Conservation (phyloP, 2,888 invertebrate genomes). For the Allolobophora icterica region DNA sequence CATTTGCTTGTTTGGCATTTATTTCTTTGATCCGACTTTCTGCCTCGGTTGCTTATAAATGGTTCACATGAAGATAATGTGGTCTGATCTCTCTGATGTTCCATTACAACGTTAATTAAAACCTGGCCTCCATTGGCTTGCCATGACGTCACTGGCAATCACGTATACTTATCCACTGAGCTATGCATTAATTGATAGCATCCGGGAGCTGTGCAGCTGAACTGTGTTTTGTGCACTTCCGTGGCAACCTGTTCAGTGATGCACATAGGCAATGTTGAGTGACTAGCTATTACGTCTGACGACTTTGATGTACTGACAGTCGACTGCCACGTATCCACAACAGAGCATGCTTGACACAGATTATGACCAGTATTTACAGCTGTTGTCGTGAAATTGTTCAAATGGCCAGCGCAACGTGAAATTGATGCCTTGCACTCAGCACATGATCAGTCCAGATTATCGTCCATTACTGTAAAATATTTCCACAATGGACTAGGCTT, state of each 20-base stretch:
- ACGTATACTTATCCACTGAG: not conserved
- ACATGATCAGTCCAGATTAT: no score
- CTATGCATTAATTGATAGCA: not conserved
- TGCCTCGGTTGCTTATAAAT: not conserved
- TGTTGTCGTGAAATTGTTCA: not conserved
- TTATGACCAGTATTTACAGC: not conserved
- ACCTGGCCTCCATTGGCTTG: not conserved
- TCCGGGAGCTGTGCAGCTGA: not conserved
- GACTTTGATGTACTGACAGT: not conserved
- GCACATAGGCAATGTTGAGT: not conserved
- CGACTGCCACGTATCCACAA: not conserved
- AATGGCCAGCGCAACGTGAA: no score
- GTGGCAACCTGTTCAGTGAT: slow-evolving; percentile 1
- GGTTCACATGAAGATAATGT: not conserved
- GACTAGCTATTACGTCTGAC: not conserved
- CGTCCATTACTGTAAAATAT: no score
- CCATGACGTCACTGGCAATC: slow-evolving; percentile 5
- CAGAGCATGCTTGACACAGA: not conserved
- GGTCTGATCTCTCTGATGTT: slow-evolving; percentile 1
- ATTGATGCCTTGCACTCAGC: no score
- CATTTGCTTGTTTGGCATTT: not conserved
- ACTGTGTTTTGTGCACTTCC: not conserved
- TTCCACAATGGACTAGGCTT: no score
- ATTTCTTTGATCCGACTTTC: slow-evolving; percentile 1
- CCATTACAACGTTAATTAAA: not conserved